Evolutionary conservation across 2,113 vertebrate genomes (phyloP).

Genomic region (Diadophis punctatus): DNA sequence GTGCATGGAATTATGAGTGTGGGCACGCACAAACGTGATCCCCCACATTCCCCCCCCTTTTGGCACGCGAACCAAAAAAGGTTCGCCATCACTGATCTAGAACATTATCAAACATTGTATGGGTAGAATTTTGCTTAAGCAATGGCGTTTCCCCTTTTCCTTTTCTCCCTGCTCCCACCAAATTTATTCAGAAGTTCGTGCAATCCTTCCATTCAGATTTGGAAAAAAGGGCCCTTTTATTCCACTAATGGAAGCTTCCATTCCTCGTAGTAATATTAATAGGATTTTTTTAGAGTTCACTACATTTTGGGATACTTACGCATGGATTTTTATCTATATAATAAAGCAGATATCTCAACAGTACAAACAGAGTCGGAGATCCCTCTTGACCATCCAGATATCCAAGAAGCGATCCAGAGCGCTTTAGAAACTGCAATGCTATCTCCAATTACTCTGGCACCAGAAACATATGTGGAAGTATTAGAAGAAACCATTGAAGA

Average conservation of each 20-base stretch:
- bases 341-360: slow-evolving; percentile 15
- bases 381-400: slow-evolving; percentile 78
- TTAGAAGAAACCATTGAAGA: slow-evolving; percentile 69
- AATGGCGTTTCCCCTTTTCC: background rate
- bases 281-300: too few relatives aligned
- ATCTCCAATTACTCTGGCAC: slow-evolving; percentile 44
- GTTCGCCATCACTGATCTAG: background rate
- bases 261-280: background rate
- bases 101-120: background rate
- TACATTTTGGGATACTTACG: background rate
- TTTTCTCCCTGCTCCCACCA: background rate
- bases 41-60: too few relatives aligned
- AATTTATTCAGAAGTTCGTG: background rate
- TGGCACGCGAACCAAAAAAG: too few relatives aligned
- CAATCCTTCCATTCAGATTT: background rate
- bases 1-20: too few relatives aligned
- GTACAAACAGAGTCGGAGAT: slow-evolving; percentile 53
- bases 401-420: slow-evolving; percentile 67
- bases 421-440: slow-evolving; percentile 60
- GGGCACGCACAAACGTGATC: too few relatives aligned
- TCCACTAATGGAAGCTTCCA: background rate
- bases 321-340: background rate
- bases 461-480: slow-evolving; percentile 64
- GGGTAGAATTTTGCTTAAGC: background rate
- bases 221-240: background rate